These are phyloP conservation scores for Hyposoter didymator DNA, from an alignment of 2,888 invertebrate genomes.

Conservation along the genomic window DNA sequence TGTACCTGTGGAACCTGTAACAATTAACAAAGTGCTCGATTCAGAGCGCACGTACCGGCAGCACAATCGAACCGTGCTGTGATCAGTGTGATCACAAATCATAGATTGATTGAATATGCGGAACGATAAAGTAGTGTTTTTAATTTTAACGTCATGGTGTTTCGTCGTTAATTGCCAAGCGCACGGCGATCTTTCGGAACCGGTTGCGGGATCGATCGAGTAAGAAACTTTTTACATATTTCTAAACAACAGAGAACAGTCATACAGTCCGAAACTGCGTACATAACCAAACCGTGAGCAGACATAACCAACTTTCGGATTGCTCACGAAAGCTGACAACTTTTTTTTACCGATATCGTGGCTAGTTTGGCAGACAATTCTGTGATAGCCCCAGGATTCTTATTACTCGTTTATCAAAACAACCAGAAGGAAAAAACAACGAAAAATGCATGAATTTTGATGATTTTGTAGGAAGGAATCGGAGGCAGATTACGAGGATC, in stretches of 20 bases:
- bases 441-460: slow-evolving; percentile 49
- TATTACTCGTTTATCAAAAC: background rate
- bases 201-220: background rate
- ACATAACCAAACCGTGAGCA: slow-evolving; percentile 2
- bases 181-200: slow-evolving; percentile 4
- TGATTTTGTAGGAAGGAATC: slow-evolving; percentile 72
- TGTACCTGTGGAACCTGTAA: background rate
- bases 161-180: background rate
- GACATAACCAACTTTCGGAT: background rate
- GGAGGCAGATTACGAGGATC: slow-evolving; percentile 69
- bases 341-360: background rate
- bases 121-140: slow-evolving; percentile 24
- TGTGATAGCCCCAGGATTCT: slow-evolving; percentile 71
- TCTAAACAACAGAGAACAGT: background rate
- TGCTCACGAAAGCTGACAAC: background rate
- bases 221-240: slow-evolving; percentile 17
- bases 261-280: background rate
- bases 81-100: background rate
- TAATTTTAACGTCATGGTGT: slow-evolving; percentile 14
- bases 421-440: too few species aligned
- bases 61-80: background rate
- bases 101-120: background rate
- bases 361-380: background rate
- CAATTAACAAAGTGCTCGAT: background rate
- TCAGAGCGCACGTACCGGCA: background rate